Percentiles rank a stretch among this genome's conserved stretches.
These are phyloP conservation scores for Odontocerum albicorne DNA, from an alignment of 2,888 invertebrate species.

Conservation along the genomic window DNA sequence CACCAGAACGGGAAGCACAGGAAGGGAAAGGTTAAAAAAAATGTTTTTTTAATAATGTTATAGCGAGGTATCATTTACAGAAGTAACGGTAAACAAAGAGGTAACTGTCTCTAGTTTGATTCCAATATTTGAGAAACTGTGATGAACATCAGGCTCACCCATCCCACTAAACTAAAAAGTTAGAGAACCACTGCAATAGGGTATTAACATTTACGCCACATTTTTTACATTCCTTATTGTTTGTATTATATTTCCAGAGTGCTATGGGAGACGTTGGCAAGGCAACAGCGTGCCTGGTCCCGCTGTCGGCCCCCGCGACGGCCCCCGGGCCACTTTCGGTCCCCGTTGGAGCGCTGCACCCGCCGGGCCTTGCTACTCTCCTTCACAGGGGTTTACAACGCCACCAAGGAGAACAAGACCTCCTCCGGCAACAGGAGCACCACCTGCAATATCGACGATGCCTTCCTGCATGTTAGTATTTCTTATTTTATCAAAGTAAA, in stretches of 20 bases:
- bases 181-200: background rate
- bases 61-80: too few species aligned
- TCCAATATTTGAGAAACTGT: too few species aligned
- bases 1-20: too few species aligned
- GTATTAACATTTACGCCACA: background rate
- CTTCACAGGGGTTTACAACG: conserved; percentile 49
- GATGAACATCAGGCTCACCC: too few species aligned
- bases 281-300: conserved; percentile 11
- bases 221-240: background rate
- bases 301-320: conserved; percentile 8
- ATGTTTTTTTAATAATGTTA: too few species aligned
- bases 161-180: too few species aligned
- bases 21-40: too few species aligned
- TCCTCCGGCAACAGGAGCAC: conserved; percentile 42
- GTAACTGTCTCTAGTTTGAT: too few species aligned
- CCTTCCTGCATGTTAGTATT: conserved; percentile 46
- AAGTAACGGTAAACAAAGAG: too few species aligned
- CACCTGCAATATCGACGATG: conserved; percentile 45
- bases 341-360: conserved; percentile 43
- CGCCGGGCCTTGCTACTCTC: conserved; percentile 46
- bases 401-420: conserved; percentile 40
- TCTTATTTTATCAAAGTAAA: too few species aligned
- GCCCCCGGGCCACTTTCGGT: too few species aligned
- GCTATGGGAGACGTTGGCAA: conserved; percentile 23
- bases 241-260: conserved; percentile 11